Conservation (phyloP, 2,113 vertebrate species). For the Anser brachyrhynchus region DNA sequence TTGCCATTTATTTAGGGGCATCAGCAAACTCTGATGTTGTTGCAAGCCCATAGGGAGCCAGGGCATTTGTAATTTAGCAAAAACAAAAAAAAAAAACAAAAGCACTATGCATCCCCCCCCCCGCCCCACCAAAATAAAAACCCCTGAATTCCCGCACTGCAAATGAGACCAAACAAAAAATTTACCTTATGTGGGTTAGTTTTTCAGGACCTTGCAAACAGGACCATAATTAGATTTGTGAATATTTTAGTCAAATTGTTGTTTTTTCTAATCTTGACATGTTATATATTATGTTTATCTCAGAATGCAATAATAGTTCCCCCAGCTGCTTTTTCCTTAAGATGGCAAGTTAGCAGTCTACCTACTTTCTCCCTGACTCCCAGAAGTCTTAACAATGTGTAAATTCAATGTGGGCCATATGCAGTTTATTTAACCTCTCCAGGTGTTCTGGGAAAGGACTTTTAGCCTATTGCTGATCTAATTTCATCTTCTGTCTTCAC, state of each 20-base stretch:
- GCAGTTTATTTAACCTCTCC: constrained; percentile 66
- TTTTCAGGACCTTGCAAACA: neutral
- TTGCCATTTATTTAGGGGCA: constrained; percentile 36
- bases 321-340: constrained; percentile 34
- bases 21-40: constrained; percentile 33
- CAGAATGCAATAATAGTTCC: neutral
- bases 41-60: constrained; percentile 7
- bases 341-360: constrained; percentile 58
- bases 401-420: constrained; percentile 54
- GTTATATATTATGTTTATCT: neutral
- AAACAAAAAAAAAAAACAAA: neutral
- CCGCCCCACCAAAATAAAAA: fast-evolving
- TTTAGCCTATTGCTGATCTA: constrained; percentile 54
- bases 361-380: constrained; percentile 14
- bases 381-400: constrained; percentile 62
- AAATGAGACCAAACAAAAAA: neutral
- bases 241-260: constrained; percentile 14
- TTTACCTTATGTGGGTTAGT: neutral
- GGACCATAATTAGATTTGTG: neutral
- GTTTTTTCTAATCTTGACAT: neutral
- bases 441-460: constrained; percentile 68
- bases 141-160: neutral
- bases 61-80: constrained; percentile 10
- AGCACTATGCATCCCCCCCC: no score
- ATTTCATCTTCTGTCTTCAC: constrained; percentile 70